phyloP scores from a whole-genome alignment of 2,888 invertebrate genomes.

The Coleophora deauratella region DNA sequence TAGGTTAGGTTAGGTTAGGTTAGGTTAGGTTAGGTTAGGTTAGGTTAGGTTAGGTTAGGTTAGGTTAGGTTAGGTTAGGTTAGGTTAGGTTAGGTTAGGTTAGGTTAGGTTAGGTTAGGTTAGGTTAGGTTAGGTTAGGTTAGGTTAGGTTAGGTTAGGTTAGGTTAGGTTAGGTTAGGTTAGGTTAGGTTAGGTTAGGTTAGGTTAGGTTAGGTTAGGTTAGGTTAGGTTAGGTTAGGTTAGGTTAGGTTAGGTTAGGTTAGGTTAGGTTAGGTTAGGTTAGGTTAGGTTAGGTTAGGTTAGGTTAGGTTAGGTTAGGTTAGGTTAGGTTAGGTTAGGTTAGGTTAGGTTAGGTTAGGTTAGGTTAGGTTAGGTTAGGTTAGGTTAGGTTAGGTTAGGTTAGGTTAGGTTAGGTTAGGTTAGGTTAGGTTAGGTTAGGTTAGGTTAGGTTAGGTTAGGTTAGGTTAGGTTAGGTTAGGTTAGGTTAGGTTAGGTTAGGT shows the following conservation, averaged over 20 bases:
- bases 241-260: constrained; percentile 8
- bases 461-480: constrained; percentile 8
- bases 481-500: constrained; percentile 8
- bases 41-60: constrained; percentile 11
- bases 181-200: constrained; percentile 17
- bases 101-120: constrained; percentile 10
- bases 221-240: constrained; percentile 8
- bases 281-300: constrained; percentile 8
- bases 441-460: constrained; percentile 11
- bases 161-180: constrained; percentile 17
- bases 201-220: constrained; percentile 12
- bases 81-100: constrained; percentile 10
- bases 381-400: constrained; percentile 11
- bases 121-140: constrained; percentile 12
- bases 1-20: constrained; percentile 12
- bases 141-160: constrained; percentile 15
- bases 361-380: constrained; percentile 11
- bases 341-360: constrained; percentile 11
- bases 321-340: constrained; percentile 11
- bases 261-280: constrained; percentile 8
- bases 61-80: constrained; percentile 11
- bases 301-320: constrained; percentile 11
- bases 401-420: constrained; percentile 11
- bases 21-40: constrained; percentile 12
- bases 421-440: constrained; percentile 10